Evolutionary conservation across 2,113 vertebrate genomes (phyloP), one percentile per base, ranked within the genome.

Genomic region (Brachyhypopomus occidentalis): DNA sequence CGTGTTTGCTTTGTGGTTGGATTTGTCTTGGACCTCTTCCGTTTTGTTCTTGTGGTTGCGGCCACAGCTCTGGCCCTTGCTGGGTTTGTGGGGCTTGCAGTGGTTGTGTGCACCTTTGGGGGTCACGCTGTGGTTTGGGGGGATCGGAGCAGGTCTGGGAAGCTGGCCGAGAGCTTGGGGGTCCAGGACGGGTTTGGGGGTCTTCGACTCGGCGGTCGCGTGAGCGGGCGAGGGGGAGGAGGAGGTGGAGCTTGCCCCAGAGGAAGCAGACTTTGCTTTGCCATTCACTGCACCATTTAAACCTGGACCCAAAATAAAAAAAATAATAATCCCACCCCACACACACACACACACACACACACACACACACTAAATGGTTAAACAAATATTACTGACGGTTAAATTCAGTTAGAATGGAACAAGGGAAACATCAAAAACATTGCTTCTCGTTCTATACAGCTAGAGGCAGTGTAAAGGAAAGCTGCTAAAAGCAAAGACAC

Each of bases 221-320:
- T 92, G 91, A 83, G 89, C 86, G 87, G 90, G 91, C 80, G 94
- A 92, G 73, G 91, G 89, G n/a, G 94, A 86, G 78, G 93, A 88
- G 9, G 75, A 84, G 52, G 92, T 86, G 1, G 92, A 90, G 85
- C 89, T 94, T 84, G 93, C 88, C 85, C 90, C 89, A 79, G 94
- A 90, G 2, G 90, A 89, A 64, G 93, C 87, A 60, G 93, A 89
- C 55, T 89, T 84, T 20, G 58, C 34, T 58, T 77, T 87, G 75
- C 91, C 95, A 86, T 96, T 97, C 87, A 95, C 64, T 22, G 94
- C 91, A 81, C 95, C 95, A 86, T 94, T 97, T 48, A 95, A 76
- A 73, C 94, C 97, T 98, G 82, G 30, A 30, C 30, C 30, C 30
- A 30, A 30, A 30, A 30, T 30, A 30, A 30, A 30, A 2, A 30